A percentile compares a stretch with the other conserved stretches of the same genome.
These are phyloP conservation scores for Aleiodes sp. DNA, from an alignment of 1,140 invertebrate species.

Conservation along the genomic window DNA sequence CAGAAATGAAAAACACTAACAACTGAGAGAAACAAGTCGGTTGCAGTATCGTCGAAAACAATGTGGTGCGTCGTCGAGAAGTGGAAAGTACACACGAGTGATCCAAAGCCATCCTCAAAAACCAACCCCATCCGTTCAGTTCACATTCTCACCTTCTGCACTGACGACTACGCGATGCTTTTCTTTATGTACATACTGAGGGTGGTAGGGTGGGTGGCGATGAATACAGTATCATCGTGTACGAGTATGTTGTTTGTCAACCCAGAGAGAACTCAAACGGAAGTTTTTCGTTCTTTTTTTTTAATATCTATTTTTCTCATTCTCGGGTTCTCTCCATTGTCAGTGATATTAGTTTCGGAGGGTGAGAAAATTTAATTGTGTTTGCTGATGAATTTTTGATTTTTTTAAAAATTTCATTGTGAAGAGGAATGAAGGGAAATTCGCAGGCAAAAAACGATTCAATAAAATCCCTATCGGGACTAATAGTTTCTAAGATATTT, in stretches of 20 bases:
- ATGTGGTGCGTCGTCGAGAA: conserved; percentile 25
- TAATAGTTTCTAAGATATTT: no score
- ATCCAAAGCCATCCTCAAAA: conserved; percentile 2
- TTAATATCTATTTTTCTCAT: not conserved
- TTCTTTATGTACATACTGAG: not conserved
- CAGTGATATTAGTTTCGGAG: not conserved
- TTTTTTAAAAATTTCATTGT: no score
- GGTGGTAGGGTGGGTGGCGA: not conserved
- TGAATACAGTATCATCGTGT: not conserved
- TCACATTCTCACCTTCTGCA: conserved; percentile 12
- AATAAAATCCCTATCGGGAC: no score
- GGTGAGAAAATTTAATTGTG: not conserved
- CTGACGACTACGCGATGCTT: conserved; percentile 8
- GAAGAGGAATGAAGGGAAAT: no score
- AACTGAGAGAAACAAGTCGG: conserved; percentile 19
- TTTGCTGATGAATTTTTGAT: not conserved
- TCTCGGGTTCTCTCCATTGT: not conserved
- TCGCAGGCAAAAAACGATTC: no score
- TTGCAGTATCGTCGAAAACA: conserved; percentile 27
- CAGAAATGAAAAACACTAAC: not conserved
- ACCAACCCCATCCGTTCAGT: not conserved
- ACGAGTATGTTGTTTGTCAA: not conserved
- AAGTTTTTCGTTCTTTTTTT: not conserved
- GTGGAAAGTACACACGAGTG: conserved; percentile 26
- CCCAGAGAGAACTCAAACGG: not conserved